Evolutionary conservation across 2,113 vertebrate species (phyloP).

Genomic region (Cyprinodon tularosa): DNA sequence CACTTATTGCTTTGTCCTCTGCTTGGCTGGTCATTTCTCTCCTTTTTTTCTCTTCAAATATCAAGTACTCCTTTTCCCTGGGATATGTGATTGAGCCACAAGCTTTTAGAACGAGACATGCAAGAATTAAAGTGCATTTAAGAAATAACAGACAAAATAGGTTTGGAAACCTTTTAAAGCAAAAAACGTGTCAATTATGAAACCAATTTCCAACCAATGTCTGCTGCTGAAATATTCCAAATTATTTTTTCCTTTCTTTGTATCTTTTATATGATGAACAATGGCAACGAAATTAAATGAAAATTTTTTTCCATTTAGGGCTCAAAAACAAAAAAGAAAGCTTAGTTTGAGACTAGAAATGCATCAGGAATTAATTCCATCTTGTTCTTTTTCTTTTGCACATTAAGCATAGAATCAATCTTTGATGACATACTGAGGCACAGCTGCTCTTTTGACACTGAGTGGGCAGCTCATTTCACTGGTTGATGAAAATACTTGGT

Average conservation of each 20-base stretch:
- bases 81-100: background rate
- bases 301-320: too few relatives aligned
- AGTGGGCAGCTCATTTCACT: constrained; percentile 38
- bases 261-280: background rate
- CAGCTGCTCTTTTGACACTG: constrained; percentile 36
- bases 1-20: too few relatives aligned
- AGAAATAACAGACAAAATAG: background rate
- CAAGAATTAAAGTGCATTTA: too few relatives aligned
- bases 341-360: too few relatives aligned
- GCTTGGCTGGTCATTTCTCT: too few relatives aligned
- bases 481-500: constrained; percentile 52
- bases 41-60: too few relatives aligned
- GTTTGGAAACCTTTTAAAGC: background rate
- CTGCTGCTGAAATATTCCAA: background rate
- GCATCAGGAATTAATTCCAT: background rate
- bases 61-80: too few relatives aligned
- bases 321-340: too few relatives aligned
- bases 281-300: too few relatives aligned
- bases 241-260: background rate
- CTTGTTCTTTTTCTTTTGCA: constrained; percentile 10
- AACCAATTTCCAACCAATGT: background rate
- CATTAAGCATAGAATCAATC: constrained; percentile 2
- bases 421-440: constrained; percentile 9
- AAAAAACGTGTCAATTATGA: too few relatives aligned
- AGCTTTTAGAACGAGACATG: background rate